Percentiles rank a stretch among this genome's conserved stretches.
Conservation (phyloP, 2,797 vertebrate genomes). For the Nannoperca australis region DNA sequence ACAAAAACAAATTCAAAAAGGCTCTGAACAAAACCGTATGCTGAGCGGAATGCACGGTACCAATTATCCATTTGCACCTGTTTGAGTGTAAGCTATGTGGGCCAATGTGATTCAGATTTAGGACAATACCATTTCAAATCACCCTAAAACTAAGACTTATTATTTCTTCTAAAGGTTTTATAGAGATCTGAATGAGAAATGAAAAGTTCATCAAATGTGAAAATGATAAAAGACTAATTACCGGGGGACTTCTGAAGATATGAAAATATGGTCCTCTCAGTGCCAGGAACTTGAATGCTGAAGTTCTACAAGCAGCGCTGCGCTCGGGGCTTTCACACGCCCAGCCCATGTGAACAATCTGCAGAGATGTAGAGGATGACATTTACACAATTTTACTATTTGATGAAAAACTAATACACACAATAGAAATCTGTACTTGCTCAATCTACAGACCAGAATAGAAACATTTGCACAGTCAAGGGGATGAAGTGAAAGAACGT, state of each 20-base stretch:
- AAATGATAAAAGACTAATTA: slow-evolving; percentile 69
- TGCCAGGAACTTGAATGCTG: slow-evolving; percentile 91
- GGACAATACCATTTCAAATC: not conserved
- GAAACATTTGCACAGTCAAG: slow-evolving; percentile 1
- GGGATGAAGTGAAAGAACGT: slow-evolving; percentile 6
- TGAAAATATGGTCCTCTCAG: slow-evolving; percentile 91
- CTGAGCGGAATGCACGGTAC: not conserved
- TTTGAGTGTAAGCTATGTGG: not conserved
- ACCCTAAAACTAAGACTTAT: not conserved
- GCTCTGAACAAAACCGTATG: not conserved
- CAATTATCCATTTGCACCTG: slow-evolving; percentile 7
- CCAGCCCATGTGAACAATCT: slow-evolving; percentile 97
- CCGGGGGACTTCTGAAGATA: slow-evolving; percentile 92
- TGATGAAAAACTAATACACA: not conserved
- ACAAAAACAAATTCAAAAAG: slow-evolving; percentile 11
- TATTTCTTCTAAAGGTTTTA: not conserved
- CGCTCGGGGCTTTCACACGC: slow-evolving; percentile 88
- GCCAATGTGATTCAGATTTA: not conserved
- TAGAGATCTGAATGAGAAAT: not conserved
- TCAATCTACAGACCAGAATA: slow-evolving; percentile 2
- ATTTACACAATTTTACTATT: slow-evolving; percentile 1
- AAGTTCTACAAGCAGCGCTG: slow-evolving; percentile 75
- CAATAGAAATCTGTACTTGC: not conserved
- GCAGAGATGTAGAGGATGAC: slow-evolving; percentile 70
- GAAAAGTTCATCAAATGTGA: not conserved